Evolutionary conservation across 2,113 vertebrate genomes (phyloP).

Genomic region (Vidua chalybeata): DNA sequence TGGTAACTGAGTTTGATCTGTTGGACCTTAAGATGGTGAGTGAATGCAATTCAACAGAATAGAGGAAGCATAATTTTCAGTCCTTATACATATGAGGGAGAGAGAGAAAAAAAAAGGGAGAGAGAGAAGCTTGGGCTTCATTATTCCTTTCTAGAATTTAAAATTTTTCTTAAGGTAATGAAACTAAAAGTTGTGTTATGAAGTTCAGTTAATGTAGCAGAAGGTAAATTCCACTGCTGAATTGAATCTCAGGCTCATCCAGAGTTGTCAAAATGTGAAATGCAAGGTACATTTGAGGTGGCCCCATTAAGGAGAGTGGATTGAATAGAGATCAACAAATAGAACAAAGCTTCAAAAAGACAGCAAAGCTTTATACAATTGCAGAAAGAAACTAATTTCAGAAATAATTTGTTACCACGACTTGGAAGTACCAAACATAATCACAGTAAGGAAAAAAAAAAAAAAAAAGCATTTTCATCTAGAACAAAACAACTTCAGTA

Average conservation of each 20-base stretch:
- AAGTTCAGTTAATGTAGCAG: not conserved
- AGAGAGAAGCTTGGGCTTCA: not conserved
- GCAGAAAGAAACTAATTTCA: not conserved
- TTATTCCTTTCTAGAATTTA: not conserved
- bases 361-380: not conserved
- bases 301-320: not conserved
- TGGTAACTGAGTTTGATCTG: not conserved
- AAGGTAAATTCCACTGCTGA: not conserved
- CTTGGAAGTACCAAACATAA: not conserved
- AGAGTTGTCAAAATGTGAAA: not conserved
- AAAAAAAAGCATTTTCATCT: conserved; percentile 1
- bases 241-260: not conserved
- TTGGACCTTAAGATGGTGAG: not conserved
- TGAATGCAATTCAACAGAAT: not conserved
- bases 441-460: not conserved
- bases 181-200: not conserved
- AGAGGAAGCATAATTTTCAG: not conserved
- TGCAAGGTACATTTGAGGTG: not conserved
- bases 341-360: not conserved
- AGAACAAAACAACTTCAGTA: not conserved
- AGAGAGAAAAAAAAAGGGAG: not conserved
- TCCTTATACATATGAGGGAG: not conserved
- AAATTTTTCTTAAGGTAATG: not conserved
- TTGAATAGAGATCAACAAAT: not conserved
- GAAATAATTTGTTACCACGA: not conserved